These are phyloP conservation scores for Cyclophora punctaria DNA, from an alignment of 2,888 invertebrate genomes.

Conservation along the genomic window DNA sequence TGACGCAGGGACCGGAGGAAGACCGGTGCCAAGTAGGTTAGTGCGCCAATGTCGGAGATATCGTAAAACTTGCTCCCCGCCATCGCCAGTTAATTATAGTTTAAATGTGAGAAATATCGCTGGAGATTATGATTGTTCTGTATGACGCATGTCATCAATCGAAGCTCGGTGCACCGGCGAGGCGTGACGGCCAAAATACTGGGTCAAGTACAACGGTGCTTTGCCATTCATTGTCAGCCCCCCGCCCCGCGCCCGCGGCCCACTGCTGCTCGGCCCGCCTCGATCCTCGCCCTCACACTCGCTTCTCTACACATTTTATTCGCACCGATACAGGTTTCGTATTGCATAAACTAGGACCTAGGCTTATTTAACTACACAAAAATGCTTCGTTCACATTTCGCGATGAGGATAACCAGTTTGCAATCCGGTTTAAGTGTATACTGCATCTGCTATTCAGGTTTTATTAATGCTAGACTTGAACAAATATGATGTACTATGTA, in stretches of 20 bases:
- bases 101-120: slow-evolving; percentile 33
- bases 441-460: slow-evolving; percentile 19
- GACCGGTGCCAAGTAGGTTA: slow-evolving; percentile 62
- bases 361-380: not conserved
- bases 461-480: slow-evolving; percentile 6
- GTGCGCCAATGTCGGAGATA: slow-evolving; percentile 63
- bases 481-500: slow-evolving; percentile 3
- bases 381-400: slow-evolving; percentile 1
- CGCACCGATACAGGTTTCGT: slow-evolving; percentile 37
- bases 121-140: slow-evolving; percentile 19
- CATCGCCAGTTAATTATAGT: slow-evolving; percentile 35
- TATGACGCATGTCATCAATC: slow-evolving; percentile 53
- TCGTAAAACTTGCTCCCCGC: slow-evolving; percentile 41
- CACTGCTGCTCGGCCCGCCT: slow-evolving; percentile 23
- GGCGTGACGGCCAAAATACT: slow-evolving; percentile 60
- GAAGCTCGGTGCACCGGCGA: slow-evolving; percentile 36
- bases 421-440: slow-evolving; percentile 4
- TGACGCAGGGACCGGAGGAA: slow-evolving; percentile 47
- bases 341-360: not conserved
- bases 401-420: slow-evolving; percentile 4
- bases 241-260: slow-evolving; percentile 23
- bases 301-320: slow-evolving; percentile 67
- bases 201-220: slow-evolving; percentile 74
- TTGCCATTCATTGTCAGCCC: slow-evolving; percentile 70
- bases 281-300: slow-evolving; percentile 56